Evolutionary conservation across 1,140 invertebrate genomes (phyloP).

Genomic region (Trachymyrmex septentrionalis): DNA sequence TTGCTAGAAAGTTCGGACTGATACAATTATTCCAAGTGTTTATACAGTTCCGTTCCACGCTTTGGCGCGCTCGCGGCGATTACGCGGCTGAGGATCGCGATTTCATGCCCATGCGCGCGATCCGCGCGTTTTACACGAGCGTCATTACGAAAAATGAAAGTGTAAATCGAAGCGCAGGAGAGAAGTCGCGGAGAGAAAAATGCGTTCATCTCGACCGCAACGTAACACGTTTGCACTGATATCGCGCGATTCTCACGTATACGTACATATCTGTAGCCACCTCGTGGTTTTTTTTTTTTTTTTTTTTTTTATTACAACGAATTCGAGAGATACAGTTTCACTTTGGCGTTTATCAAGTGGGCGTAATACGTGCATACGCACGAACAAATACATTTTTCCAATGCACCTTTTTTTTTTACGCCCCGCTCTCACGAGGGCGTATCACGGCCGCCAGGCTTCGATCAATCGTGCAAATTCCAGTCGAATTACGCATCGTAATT

Average conservation of each 20-base stretch:
- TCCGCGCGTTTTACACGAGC: slow-evolving; percentile 56
- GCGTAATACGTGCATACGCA: slow-evolving; percentile 33
- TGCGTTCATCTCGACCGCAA: background rate
- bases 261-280: background rate
- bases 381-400: background rate
- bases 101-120: slow-evolving; percentile 50
- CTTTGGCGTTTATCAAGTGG: slow-evolving; percentile 65
- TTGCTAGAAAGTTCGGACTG: background rate
- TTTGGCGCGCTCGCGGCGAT: slow-evolving; percentile 32
- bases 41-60: slow-evolving; percentile 2
- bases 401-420: background rate
- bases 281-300: slow-evolving; percentile 4
- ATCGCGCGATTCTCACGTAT: background rate
- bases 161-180: slow-evolving; percentile 40
- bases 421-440: background rate
- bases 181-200: slow-evolving; percentile 7
- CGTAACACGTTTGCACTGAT: background rate
- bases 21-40: slow-evolving; percentile 24
- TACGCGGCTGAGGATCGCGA: slow-evolving; percentile 50
- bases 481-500: slow-evolving; percentile 44
- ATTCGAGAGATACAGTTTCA: slow-evolving; percentile 29
- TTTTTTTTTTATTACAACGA: slow-evolving; percentile 23
- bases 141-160: slow-evolving; percentile 65
- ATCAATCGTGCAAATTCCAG: slow-evolving; percentile 29
- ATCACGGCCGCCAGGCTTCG: background rate